Percentiles rank a stretch among this genome's conserved stretches.
Evolutionary conservation across 64 coral and sea anemone genomes (phyloP).

Genomic region (Orbicella faveolata): DNA sequence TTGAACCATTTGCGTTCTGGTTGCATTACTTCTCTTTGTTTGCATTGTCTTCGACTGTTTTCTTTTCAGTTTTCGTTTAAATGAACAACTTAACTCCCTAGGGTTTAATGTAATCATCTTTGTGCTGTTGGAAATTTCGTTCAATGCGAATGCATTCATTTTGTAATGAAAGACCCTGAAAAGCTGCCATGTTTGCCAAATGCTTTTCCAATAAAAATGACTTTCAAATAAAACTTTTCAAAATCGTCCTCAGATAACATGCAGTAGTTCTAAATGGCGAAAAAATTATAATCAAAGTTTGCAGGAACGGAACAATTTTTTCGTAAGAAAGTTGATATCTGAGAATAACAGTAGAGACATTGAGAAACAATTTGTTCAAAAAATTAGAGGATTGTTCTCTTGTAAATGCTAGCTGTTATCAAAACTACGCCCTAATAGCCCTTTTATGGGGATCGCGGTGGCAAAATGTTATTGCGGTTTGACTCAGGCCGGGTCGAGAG

Average conservation of each 20-base stretch:
- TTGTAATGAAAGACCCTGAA: background rate
- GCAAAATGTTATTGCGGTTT: too few species aligned
- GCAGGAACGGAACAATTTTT: background rate
- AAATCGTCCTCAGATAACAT: too few species aligned
- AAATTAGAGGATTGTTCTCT: background rate
- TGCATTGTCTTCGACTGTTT: background rate
- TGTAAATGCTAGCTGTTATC: too few species aligned
- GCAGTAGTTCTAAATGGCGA: too few species aligned
- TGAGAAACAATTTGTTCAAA: background rate
- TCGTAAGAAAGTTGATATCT: background rate
- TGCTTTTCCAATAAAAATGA: background rate
- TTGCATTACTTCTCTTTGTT: background rate
- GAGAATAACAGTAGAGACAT: background rate
- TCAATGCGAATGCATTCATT: background rate
- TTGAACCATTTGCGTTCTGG: background rate
- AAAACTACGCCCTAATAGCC: too few species aligned
- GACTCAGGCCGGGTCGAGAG: too few species aligned
- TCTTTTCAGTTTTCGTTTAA: background rate
- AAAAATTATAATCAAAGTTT: background rate
- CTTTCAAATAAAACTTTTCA: too few species aligned
- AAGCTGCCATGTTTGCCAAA: background rate
- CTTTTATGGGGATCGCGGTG: too few species aligned
- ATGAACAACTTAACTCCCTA: constrained; percentile 6
- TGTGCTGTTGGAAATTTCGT: background rate
- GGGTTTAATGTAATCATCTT: background rate